These are phyloP conservation scores for Carlito syrichta DNA, from an alignment of 2,113 vertebrate species.

Conservation along the genomic window DNA sequence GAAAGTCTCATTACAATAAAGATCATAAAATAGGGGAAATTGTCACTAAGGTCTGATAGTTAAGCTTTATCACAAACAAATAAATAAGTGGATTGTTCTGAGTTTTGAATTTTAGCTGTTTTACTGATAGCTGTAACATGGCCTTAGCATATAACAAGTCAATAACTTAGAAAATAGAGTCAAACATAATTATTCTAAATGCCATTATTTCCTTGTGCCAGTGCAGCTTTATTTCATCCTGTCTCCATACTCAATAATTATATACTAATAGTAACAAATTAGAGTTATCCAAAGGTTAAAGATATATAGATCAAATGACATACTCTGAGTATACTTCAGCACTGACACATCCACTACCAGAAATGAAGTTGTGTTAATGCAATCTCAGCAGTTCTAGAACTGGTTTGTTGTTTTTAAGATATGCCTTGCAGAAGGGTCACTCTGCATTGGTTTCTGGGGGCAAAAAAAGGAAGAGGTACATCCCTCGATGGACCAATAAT, in stretches of 20 bases:
- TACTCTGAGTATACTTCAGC: not conserved
- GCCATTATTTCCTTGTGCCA: not conserved
- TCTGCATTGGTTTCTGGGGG: not conserved
- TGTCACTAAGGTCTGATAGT: slow-evolving; percentile 35
- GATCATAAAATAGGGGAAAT: slow-evolving; percentile 24
- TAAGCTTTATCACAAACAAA: slow-evolving; percentile 34
- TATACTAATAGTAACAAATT: slow-evolving; percentile 19
- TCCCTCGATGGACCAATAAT: not conserved
- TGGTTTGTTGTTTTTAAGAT: not conserved
- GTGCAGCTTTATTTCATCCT: slow-evolving; percentile 10
- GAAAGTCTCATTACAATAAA: slow-evolving; percentile 56
- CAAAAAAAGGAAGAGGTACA: not conserved
- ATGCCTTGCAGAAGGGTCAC: not conserved
- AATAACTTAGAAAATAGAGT: slow-evolving; percentile 40
- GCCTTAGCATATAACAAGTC: not conserved
- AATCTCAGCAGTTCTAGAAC: slow-evolving; percentile 37
- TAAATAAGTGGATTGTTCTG: not conserved
- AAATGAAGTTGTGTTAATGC: not conserved
- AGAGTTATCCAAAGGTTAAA: slow-evolving; percentile 24
- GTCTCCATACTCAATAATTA: slow-evolving; percentile 1
- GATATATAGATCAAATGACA: not conserved
- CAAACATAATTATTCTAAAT: slow-evolving; percentile 14
- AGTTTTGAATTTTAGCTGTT: not conserved
- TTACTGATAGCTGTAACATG: slow-evolving; percentile 8
- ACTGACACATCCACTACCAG: not conserved